A percentile compares a stretch with the other conserved stretches of the same genome.
Evolutionary conservation across 2,888 invertebrate genomes (phyloP).

Genomic region (Coecobrya sp.): DNA sequence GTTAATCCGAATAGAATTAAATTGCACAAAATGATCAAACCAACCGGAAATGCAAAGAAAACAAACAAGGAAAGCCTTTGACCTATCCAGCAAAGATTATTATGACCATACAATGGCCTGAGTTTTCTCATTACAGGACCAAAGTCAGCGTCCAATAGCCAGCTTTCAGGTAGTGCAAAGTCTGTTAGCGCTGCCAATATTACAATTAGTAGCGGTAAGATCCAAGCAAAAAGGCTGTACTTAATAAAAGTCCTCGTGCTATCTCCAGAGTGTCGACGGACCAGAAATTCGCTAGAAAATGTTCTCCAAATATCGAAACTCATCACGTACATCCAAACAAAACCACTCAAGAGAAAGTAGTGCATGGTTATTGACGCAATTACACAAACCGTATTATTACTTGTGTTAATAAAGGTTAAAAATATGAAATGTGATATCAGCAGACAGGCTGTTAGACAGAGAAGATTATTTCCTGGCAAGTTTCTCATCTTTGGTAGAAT

Average conservation of each 20-base stretch:
- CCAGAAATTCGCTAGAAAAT: constrained; percentile 86
- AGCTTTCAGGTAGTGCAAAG: constrained; percentile 64
- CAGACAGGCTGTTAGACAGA: constrained; percentile 87
- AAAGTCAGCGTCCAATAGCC: constrained; percentile 38
- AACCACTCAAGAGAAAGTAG: constrained; percentile 88
- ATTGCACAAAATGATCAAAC: constrained; percentile 87
- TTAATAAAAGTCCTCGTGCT: constrained; percentile 83
- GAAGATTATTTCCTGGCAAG: constrained; percentile 88
- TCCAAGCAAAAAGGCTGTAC: constrained; percentile 88
- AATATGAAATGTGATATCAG: constrained; percentile 88
- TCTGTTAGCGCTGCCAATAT: constrained; percentile 83
- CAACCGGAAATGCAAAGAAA: constrained; percentile 88
- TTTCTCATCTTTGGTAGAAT: constrained; percentile 87
- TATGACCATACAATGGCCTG: constrained; percentile 83
- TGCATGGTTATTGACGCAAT: constrained; percentile 87
- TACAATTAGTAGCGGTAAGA: constrained; percentile 87
- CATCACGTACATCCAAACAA: constrained; percentile 89
- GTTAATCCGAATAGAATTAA: constrained; percentile 87
- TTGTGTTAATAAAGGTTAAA: constrained; percentile 85
- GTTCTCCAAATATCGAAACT: constrained; percentile 88
- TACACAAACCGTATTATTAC: constrained; percentile 84
- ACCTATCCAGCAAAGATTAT: constrained; percentile 88
- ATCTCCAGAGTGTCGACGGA: constrained; percentile 70
- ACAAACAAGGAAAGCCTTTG: constrained; percentile 87
- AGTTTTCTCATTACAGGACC: constrained; percentile 77